phyloP scores from a whole-genome alignment of 2,113 vertebrate species.

The Silurus glanis region DNA sequence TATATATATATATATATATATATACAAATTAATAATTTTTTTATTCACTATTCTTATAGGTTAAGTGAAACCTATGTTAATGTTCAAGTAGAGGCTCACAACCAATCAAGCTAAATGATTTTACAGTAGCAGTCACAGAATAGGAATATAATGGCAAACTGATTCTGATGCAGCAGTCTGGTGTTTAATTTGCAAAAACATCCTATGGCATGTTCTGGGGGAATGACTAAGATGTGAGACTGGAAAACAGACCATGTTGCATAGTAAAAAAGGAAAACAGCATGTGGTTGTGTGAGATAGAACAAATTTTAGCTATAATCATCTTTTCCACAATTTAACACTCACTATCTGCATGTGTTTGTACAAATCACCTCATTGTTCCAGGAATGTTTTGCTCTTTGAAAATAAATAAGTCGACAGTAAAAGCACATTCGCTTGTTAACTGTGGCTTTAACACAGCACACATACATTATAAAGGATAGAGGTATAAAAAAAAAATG shows the following conservation, averaged over 20 bases:
- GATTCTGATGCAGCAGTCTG: constrained; percentile 3
- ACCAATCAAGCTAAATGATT: not conserved
- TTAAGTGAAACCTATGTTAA: not conserved
- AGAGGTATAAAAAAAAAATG: not conserved
- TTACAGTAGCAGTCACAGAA: not conserved
- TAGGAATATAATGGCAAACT: not conserved
- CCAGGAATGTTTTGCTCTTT: not conserved
- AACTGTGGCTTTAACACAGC: not conserved
- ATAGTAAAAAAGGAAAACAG: not conserved
- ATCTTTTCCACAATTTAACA: not conserved
- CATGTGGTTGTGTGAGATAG: not conserved
- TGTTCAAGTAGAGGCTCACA: not conserved
- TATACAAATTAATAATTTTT: not conserved
- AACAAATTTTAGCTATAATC: not conserved
- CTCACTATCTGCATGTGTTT: constrained; percentile 16
- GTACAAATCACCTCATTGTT: not conserved
- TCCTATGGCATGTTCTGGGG: not conserved
- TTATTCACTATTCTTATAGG: not conserved
- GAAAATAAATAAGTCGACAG: not conserved
- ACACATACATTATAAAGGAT: not conserved
- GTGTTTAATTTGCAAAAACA: constrained; percentile 2
- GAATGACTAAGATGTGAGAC: not conserved
- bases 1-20: too few species aligned
- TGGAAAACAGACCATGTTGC: not conserved
- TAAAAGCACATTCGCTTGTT: not conserved